Conservation (phyloP, 2,113 vertebrate genomes). For the Vulpes lagopus region DNA sequence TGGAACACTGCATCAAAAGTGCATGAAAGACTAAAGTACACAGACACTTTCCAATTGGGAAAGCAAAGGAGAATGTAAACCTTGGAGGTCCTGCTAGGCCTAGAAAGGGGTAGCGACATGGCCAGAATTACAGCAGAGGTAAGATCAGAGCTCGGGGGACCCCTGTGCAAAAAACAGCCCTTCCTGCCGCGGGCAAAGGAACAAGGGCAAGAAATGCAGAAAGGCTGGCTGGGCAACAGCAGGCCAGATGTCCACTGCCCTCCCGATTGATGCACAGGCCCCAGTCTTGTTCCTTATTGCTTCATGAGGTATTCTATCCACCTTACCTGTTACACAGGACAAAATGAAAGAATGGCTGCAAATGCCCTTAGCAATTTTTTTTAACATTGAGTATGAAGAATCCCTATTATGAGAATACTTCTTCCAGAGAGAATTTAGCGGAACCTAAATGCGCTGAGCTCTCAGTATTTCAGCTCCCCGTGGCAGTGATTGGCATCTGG, state of each 20-base stretch:
- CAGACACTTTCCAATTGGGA: neutral
- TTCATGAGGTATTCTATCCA: too few relatives aligned
- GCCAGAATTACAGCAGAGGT: neutral
- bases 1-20: neutral
- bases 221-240: accelerated
- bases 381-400: neutral
- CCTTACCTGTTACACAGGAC: neutral
- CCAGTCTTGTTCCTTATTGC: neutral
- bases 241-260: neutral
- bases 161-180: neutral
- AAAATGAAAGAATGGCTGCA: neutral
- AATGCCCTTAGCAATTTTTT: neutral
- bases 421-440: neutral
- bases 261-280: neutral
- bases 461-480: neutral
- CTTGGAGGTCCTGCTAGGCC: neutral
- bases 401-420: too few relatives aligned
- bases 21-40: neutral
- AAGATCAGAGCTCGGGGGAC: neutral
- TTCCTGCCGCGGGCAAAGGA: neutral
- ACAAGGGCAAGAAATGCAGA: neutral
- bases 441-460: neutral
- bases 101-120: neutral
- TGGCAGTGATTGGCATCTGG: neutral
- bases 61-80: neutral